Evolutionary conservation across 1,140 invertebrate genomes (phyloP).

Genomic region (Pachypeltis micranthus): DNA sequence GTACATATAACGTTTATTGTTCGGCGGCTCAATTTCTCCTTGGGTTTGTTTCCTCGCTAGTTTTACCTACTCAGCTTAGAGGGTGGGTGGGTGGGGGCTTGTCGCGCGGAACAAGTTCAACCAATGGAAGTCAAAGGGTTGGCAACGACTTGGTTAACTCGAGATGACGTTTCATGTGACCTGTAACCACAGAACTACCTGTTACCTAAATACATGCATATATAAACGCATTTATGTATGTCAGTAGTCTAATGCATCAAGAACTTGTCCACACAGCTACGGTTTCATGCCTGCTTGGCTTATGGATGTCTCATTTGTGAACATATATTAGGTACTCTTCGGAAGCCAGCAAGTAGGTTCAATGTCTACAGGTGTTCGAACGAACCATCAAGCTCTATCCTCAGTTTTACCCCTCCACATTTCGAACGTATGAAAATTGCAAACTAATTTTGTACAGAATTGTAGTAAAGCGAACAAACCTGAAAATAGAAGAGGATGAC

Average conservation of each 20-base stretch:
- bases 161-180: neutral
- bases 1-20: neutral
- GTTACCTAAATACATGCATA: no score
- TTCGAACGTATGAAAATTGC: no score
- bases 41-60: neutral
- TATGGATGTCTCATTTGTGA: no score
- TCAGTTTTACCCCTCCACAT: no score
- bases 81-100: neutral
- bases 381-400: no score
- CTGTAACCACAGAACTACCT: no score
- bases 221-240: no score
- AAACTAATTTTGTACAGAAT: neutral
- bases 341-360: no score
- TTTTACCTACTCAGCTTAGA: neutral
- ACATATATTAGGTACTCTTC: no score
- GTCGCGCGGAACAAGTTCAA: neutral
- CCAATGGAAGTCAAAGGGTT: neutral
- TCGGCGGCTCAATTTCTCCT: neutral
- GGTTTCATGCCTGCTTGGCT: no score
- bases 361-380: no score
- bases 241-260: neutral
- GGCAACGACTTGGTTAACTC: neutral
- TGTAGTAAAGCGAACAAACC: conserved; percentile 32
- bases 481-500: conserved; percentile 49
- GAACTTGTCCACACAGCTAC: no score